Evolutionary conservation across 2,797 vertebrate species (phyloP).

Genomic region (Vespertilio murinus): DNA sequence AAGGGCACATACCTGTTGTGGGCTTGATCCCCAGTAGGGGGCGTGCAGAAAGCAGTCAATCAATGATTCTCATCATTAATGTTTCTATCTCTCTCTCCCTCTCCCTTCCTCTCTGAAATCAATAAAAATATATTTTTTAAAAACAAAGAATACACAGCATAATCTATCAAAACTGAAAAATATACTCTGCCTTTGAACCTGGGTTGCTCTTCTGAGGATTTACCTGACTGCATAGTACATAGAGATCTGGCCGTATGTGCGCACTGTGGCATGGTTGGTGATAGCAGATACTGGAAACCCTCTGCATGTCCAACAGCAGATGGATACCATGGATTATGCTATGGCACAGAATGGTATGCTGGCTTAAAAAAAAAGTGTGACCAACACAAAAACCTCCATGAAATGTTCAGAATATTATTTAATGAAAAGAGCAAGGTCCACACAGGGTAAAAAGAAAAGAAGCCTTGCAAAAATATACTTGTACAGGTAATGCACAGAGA

Average conservation of each 20-base stretch:
- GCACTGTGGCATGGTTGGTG: too few species aligned
- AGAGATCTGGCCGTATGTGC: accelerated
- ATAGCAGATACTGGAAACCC: background rate
- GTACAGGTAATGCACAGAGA: background rate
- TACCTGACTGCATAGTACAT: background rate
- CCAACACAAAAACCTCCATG: background rate
- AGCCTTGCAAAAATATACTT: background rate
- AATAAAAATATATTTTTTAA: too few species aligned
- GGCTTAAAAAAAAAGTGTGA: background rate
- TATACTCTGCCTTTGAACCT: accelerated
- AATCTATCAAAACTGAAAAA: background rate
- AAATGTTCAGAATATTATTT: background rate
- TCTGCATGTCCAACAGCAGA: background rate
- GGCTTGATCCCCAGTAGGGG: too few species aligned
- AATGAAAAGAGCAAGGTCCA: background rate
- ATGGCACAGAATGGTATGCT: background rate
- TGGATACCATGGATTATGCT: background rate
- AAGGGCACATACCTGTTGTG: too few species aligned
- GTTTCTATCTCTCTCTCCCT: too few species aligned
- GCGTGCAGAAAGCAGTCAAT: too few species aligned
- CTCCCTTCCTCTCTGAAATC: too few species aligned
- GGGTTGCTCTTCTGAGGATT: background rate
- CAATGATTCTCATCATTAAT: too few species aligned
- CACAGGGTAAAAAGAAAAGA: background rate
- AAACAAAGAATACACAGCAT: too few species aligned